Evolutionary conservation across 2,113 vertebrate genomes (phyloP).

Genomic region (Caloenas nicobarica): DNA sequence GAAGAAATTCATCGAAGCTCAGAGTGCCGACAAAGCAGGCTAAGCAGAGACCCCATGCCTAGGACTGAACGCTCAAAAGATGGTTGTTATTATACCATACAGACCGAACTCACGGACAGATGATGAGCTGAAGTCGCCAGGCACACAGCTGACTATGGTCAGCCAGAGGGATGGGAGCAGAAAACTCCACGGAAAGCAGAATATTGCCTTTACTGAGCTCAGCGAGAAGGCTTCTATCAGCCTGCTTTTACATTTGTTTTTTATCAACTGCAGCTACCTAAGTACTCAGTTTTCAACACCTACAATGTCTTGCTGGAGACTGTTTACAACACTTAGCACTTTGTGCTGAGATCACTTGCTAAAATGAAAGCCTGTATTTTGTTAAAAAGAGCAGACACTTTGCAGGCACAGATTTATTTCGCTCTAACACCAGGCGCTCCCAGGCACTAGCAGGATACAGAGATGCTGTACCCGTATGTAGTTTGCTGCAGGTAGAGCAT

Average conservation of each 20-base stretch:
- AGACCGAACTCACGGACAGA: background rate
- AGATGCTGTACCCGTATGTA: background rate
- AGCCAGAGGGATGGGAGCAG: background rate
- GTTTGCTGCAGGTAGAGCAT: background rate
- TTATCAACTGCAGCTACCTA: background rate
- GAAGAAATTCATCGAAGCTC: no score
- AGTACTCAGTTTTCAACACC: background rate
- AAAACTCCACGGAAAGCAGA: background rate
- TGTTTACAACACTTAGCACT: slow-evolving; percentile 48
- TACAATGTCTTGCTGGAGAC: slow-evolving; percentile 13
- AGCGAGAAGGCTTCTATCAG: background rate
- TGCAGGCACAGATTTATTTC: background rate
- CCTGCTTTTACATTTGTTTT: background rate
- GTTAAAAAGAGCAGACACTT: background rate
- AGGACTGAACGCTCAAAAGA: background rate
- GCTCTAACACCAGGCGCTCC: background rate
- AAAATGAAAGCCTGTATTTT: background rate
- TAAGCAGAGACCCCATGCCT: background rate
- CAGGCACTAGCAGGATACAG: background rate
- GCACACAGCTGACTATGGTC: background rate
- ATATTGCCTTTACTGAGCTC: background rate
- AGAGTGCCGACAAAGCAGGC: no score
- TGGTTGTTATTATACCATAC: background rate
- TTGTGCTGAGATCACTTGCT: background rate
- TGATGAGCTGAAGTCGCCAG: background rate